These are phyloP conservation scores for Tursiops truncatus DNA, from an alignment of 2,113 vertebrate genomes.

Conservation along the genomic window DNA sequence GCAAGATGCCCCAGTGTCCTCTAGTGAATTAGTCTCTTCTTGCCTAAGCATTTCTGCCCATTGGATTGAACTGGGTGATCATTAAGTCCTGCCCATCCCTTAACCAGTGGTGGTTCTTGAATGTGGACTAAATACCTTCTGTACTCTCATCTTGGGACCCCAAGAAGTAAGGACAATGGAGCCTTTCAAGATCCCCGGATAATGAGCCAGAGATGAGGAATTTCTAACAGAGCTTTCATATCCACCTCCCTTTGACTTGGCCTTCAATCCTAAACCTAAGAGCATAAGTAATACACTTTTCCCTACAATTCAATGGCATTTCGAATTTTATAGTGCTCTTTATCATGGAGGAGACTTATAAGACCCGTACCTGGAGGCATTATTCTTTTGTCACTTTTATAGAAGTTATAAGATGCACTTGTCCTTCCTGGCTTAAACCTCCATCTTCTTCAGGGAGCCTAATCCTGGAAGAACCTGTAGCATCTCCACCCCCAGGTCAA, in stretches of 20 bases:
- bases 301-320: not conserved
- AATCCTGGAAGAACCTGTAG: not conserved
- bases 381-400: not conserved
- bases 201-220: not conserved
- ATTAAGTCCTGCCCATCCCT: too few relatives aligned
- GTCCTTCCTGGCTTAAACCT: not conserved
- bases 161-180: not conserved
- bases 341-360: not conserved
- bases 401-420: not conserved
- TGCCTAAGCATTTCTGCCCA: not conserved
- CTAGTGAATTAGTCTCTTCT: not conserved
- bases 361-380: too few relatives aligned
- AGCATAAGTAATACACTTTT: not conserved
- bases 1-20: not conserved
- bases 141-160: not conserved
- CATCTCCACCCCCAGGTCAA: too few relatives aligned
- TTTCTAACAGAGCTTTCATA: not conserved
- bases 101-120: not conserved
- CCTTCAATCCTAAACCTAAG: not conserved
- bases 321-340: not conserved
- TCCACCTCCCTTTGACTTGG: not conserved
- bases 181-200: not conserved
- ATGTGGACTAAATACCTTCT: not conserved
- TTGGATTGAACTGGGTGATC: not conserved
- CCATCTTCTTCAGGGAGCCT: not conserved